phyloP scores from a whole-genome alignment of 1,140 invertebrate genomes.

The Lepidotrigona ventralis region DNA sequence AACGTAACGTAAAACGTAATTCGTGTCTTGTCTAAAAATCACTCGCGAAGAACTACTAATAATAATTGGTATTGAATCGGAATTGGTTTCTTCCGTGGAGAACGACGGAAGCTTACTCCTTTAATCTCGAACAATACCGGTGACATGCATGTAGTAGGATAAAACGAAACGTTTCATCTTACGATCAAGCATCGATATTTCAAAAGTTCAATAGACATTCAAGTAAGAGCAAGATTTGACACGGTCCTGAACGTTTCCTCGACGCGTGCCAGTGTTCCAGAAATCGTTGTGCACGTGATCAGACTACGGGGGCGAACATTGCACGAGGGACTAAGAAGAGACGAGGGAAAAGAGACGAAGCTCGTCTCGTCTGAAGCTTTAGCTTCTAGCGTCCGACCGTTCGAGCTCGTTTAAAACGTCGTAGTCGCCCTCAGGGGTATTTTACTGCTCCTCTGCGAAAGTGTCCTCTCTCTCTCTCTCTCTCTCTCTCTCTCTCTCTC shows the following conservation, averaged over 20 bases:
- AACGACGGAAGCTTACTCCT: not conserved
- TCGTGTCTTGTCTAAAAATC: not conserved
- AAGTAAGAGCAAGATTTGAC: not conserved
- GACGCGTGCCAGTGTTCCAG: not conserved
- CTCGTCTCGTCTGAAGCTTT: constrained; percentile 12
- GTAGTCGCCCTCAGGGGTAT: constrained; percentile 11
- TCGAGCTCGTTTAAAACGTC: constrained; percentile 46
- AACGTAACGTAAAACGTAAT: not conserved
- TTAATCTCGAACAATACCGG: too few relatives aligned
- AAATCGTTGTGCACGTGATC: constrained; percentile 55
- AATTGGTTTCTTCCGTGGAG: too few relatives aligned
- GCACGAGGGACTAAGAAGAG: not conserved
- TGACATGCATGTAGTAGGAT: not conserved
- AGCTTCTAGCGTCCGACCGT: constrained; percentile 1
- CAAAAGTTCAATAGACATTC: constrained; percentile 19
- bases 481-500: not conserved
- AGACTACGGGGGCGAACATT: constrained; percentile 25
- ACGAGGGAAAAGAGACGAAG: not conserved
- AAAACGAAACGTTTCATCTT: not conserved
- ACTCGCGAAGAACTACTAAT: not conserved
- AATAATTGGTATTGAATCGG: too few relatives aligned
- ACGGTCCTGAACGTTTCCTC: not conserved
- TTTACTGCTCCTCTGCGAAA: constrained; percentile 15
- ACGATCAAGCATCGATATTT: not conserved
- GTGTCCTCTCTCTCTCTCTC: not conserved